These are phyloP conservation scores for Chelonia mydas DNA, from an alignment of 2,797 vertebrate species.

Conservation along the genomic window DNA sequence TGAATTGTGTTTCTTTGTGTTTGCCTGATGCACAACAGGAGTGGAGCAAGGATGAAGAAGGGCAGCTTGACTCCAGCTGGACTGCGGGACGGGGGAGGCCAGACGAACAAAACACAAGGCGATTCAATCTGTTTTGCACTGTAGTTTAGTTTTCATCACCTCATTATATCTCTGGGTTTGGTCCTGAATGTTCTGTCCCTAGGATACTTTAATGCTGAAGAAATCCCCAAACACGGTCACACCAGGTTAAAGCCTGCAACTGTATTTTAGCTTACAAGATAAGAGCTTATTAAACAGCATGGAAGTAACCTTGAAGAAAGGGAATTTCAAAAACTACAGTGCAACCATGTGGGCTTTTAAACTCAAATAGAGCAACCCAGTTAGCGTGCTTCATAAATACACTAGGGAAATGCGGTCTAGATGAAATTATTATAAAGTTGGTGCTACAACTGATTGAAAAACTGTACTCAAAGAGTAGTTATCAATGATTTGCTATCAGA, in stretches of 20 bases:
- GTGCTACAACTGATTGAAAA: background rate
- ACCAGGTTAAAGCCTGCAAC: constrained; percentile 2
- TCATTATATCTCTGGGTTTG: constrained; percentile 6
- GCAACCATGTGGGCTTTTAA: background rate
- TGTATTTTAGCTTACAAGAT: constrained; percentile 41
- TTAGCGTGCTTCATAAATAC: background rate
- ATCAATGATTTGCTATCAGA: background rate
- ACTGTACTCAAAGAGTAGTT: background rate
- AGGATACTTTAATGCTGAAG: background rate
- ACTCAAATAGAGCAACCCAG: background rate
- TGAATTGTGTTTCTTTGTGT: background rate
- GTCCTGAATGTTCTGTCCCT: constrained; percentile 30
- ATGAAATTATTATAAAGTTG: background rate
- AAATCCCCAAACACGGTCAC: background rate
- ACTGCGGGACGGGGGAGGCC: background rate
- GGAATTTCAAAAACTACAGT: constrained; percentile 32
- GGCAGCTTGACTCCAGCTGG: background rate
- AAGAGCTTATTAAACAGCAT: constrained; percentile 31
- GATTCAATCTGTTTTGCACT: background rate
- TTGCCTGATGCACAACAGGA: rapidly evolving
- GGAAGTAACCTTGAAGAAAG: constrained; percentile 46
- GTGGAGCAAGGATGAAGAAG: background rate
- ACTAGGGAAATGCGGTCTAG: background rate
- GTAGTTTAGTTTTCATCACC: background rate
- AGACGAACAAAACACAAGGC: background rate